Conservation (phyloP, 1,140 invertebrate species). For the Drosophila micromelanica region DNA sequence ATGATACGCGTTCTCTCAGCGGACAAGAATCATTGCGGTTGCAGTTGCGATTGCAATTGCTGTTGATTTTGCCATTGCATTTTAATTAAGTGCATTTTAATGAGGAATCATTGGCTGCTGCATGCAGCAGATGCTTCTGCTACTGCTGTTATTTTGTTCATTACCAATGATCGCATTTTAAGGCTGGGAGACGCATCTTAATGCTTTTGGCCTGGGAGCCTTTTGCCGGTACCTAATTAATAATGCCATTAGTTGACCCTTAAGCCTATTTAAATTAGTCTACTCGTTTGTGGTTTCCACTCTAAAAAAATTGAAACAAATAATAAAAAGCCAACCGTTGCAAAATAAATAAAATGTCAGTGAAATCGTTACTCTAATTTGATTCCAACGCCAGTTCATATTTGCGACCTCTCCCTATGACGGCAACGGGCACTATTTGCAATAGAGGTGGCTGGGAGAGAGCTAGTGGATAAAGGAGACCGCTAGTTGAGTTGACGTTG, state of each 20-base stretch:
- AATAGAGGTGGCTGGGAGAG: neutral
- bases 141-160: conserved; percentile 52
- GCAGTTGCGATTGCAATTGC: conserved; percentile 46
- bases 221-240: conserved; percentile 31
- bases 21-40: conserved; percentile 20
- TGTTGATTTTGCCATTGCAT: conserved; percentile 79
- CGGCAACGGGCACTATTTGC: neutral
- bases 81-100: conserved; percentile 83
- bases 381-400: conserved; percentile 43
- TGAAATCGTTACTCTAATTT: conserved; percentile 71
- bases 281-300: conserved; percentile 52
- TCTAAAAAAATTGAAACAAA: conserved; percentile 33
- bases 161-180: conserved; percentile 68
- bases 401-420: conserved; percentile 28
- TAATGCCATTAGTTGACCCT: conserved; percentile 46
- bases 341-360: conserved; percentile 32
- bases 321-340: conserved; percentile 8
- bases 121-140: conserved; percentile 11
- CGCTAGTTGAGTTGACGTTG: conserved; percentile 23
- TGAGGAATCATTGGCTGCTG: conserved; percentile 65
- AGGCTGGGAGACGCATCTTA: conserved; percentile 49
- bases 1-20: conserved; percentile 40
- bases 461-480: neutral
- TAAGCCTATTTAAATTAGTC: conserved; percentile 70
- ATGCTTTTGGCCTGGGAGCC: conserved; percentile 1